phyloP scores from a whole-genome alignment of 1,140 invertebrate species.

The Drosophila pachea region DNA sequence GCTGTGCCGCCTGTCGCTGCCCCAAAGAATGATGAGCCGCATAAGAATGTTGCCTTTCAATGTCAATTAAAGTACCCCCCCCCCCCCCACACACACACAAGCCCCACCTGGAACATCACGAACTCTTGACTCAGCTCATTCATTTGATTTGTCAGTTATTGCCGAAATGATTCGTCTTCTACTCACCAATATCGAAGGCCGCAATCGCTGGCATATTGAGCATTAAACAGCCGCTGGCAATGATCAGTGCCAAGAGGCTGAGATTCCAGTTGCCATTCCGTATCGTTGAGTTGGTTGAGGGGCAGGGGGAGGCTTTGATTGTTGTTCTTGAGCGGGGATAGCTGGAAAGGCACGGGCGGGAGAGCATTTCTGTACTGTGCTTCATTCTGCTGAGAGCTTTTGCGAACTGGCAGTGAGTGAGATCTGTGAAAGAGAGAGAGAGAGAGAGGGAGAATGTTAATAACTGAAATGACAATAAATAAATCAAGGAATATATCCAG shows the following conservation, averaged over 20 bases:
- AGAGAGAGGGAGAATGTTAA: not conserved
- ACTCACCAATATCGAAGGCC: slow-evolving; percentile 77
- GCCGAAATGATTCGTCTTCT: not conserved
- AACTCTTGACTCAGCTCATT: slow-evolving; percentile 12
- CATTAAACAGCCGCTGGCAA: slow-evolving; percentile 62
- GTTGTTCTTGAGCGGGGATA: slow-evolving; percentile 14
- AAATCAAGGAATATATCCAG: no score
- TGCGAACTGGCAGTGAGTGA: slow-evolving; percentile 48
- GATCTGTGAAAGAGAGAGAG: slow-evolving; percentile 45
- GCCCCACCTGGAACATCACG: slow-evolving; percentile 37
- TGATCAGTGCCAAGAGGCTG: slow-evolving; percentile 59
- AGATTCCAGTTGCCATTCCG: slow-evolving; percentile 52
- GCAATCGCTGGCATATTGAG: slow-evolving; percentile 58
- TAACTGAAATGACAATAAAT: slow-evolving; percentile 4
- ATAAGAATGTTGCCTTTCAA: slow-evolving; percentile 65
- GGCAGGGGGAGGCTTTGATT: not conserved
- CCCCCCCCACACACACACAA: slow-evolving; percentile 1
- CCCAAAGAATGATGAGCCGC: slow-evolving; percentile 52
- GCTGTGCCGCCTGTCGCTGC: slow-evolving; percentile 53
- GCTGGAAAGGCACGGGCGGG: slow-evolving; percentile 77
- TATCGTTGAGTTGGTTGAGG: slow-evolving; percentile 22
- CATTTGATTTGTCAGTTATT: slow-evolving; percentile 29
- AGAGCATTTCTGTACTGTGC: slow-evolving; percentile 59
- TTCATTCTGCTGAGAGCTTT: slow-evolving; percentile 39
- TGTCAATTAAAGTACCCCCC: slow-evolving; percentile 64